phyloP scores from a whole-genome alignment of 1,140 invertebrate species.

The Procambarus virginalis region DNA sequence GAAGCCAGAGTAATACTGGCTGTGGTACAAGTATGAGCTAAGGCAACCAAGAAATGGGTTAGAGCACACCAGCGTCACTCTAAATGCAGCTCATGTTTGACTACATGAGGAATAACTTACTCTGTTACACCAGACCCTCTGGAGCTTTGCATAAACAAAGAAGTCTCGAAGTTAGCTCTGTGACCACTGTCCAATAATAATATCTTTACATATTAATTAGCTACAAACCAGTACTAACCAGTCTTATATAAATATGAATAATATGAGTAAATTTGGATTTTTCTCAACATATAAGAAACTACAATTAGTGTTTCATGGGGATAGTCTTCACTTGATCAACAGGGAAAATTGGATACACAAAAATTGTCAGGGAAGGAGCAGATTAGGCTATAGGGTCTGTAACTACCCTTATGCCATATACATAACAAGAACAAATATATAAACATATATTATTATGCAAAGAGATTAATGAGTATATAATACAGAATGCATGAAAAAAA shows the following conservation, averaged over 20 bases:
- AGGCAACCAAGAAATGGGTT: constrained; percentile 75
- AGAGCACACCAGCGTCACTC: constrained; percentile 34
- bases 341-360: background rate
- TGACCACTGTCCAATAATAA: constrained; percentile 18
- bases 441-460: background rate
- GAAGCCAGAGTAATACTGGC: background rate
- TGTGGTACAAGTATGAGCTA: constrained; percentile 3
- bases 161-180: constrained; percentile 38
- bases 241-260: background rate
- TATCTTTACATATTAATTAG: constrained; percentile 25
- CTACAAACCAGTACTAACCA: constrained; percentile 11
- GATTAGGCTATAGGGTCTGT: background rate
- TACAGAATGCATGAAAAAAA: too few species aligned
- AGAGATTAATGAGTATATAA: background rate
- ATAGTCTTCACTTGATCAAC: background rate
- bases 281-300: background rate
- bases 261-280: background rate
- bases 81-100: constrained; percentile 18
- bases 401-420: background rate
- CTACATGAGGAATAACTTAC: constrained; percentile 36
- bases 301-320: background rate
- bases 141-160: constrained; percentile 29
- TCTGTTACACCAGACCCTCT: constrained; percentile 35
- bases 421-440: background rate
- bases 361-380: background rate